These are phyloP conservation scores for Pycnomerus fuliginosus DNA, from an alignment of 2,888 invertebrate genomes.

Conservation along the genomic window DNA sequence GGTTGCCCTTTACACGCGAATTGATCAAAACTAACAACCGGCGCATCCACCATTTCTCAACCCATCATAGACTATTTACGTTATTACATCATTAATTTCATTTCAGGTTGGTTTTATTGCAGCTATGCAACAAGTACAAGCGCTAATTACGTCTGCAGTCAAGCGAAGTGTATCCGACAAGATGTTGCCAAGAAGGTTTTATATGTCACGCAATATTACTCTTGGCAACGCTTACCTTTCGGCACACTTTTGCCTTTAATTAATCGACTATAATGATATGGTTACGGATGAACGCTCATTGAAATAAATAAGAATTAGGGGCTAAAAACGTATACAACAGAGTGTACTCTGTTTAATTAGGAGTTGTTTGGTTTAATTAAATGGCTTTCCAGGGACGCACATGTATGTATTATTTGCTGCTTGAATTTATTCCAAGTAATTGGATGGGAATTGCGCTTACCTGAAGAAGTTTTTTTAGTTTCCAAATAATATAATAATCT, in stretches of 20 bases:
- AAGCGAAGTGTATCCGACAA: too few species aligned
- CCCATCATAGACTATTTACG: too few species aligned
- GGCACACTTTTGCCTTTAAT: neutral
- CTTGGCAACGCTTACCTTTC: neutral
- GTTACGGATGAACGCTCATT: neutral
- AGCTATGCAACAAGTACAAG: too few species aligned
- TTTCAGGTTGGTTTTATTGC: too few species aligned
- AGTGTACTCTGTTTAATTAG: constrained; percentile 12
- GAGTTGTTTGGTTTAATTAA: constrained; percentile 14
- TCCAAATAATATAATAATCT: too few species aligned
- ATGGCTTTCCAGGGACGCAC: constrained; percentile 10
- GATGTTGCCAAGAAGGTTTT: neutral
- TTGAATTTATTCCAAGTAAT: too few species aligned
- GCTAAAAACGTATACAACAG: constrained; percentile 4
- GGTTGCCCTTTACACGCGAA: constrained; percentile 23
- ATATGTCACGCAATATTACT: constrained; percentile 3
- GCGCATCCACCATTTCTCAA: constrained; percentile 15
- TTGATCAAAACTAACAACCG: constrained; percentile 10
- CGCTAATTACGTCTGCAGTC: too few species aligned
- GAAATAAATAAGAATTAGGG: neutral
- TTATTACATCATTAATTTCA: too few species aligned
- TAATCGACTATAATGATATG: neutral
- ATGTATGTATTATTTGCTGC: too few species aligned
- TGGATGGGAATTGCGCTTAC: too few species aligned
- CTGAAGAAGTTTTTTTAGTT: too few species aligned